Evolutionary conservation across 2,888 invertebrate species (phyloP).

Genomic region (Allacma fusca): DNA sequence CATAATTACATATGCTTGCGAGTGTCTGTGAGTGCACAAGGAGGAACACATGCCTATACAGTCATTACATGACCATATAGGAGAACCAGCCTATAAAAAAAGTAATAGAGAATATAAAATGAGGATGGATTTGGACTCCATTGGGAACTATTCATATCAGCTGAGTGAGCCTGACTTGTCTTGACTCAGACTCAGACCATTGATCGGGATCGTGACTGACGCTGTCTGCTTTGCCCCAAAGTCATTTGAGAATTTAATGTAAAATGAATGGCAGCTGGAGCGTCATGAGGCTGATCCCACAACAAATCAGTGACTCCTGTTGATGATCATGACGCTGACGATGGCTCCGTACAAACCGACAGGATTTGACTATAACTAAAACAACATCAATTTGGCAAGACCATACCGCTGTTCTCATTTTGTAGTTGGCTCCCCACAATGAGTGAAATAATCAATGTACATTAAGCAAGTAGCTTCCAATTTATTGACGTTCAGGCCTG

Average conservation of each 20-base stretch:
- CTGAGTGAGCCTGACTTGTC: background rate
- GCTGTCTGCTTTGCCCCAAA: slow-evolving; percentile 9
- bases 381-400: too few species aligned
- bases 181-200: background rate
- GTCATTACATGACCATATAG: background rate
- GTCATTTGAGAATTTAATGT: slow-evolving; percentile 16
- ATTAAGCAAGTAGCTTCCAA: too few species aligned
- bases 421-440: too few species aligned
- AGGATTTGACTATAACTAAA: too few species aligned
- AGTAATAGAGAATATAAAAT: slow-evolving; percentile 4
- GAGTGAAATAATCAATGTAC: too few species aligned
- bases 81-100: background rate
- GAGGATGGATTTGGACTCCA: background rate
- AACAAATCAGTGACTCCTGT: slow-evolving; percentile 2
- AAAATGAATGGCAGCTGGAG: slow-evolving; percentile 1
- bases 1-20: too few species aligned
- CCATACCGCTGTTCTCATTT: too few species aligned
- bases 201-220: slow-evolving; percentile 11
- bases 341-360: too few species aligned
- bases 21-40: too few species aligned
- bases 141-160: background rate
- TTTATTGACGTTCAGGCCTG: too few species aligned
- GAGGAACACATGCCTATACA: too few species aligned
- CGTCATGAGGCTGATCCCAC: slow-evolving; percentile 1
- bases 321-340: background rate